Conservation (phyloP, 1,140 invertebrate species). For the Periplaneta americana region DNA sequence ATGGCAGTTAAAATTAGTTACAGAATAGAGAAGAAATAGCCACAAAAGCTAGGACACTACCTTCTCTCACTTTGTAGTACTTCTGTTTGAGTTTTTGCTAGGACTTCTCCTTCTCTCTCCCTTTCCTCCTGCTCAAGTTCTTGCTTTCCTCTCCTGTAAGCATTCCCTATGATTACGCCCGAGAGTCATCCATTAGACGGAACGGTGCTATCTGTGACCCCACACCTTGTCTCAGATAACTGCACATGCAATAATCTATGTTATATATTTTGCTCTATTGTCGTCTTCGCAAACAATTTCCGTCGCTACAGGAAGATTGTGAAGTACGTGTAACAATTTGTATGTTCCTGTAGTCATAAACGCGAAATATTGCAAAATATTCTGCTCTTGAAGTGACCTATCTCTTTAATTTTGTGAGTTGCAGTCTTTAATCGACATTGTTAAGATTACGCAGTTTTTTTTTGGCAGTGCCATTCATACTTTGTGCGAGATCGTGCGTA, state of each 20-base stretch:
- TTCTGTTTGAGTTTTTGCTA: background rate
- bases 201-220: background rate
- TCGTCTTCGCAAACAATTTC: background rate
- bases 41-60: background rate
- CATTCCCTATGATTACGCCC: background rate
- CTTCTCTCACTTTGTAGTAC: background rate
- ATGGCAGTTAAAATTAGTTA: background rate
- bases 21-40: background rate
- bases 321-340: background rate
- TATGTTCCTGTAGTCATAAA: no score
- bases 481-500: no score
- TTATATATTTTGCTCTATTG: background rate
- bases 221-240: background rate
- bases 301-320: background rate
- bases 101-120: background rate
- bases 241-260: background rate
- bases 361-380: no score
- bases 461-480: no score
- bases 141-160: background rate
- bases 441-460: no score
- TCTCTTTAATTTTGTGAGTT: no score
- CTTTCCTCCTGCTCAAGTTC: background rate
- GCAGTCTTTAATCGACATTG: no score
- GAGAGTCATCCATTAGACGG: background rate
- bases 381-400: no score